Conservation (phyloP, 2,888 invertebrate genomes). For the Bombyx huttoni region DNA sequence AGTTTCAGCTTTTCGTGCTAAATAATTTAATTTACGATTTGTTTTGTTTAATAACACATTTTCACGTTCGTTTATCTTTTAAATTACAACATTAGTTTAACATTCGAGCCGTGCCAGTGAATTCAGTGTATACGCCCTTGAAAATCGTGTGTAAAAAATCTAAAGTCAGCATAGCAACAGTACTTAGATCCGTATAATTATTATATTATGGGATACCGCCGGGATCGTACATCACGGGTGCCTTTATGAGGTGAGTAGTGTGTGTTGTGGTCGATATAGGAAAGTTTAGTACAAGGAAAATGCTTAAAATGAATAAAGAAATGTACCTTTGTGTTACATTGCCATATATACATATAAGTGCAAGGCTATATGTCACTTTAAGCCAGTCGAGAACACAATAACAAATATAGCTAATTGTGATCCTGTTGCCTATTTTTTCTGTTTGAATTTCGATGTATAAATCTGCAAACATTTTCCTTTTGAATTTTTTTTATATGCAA, state of each 20-base stretch:
- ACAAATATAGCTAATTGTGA: too few species aligned
- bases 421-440: too few species aligned
- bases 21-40: constrained; percentile 22
- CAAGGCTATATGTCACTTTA: neutral
- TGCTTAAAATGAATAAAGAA: neutral
- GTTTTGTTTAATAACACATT: constrained; percentile 17
- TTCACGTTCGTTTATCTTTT: constrained; percentile 15
- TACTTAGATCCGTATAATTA: constrained; percentile 40
- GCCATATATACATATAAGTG: neutral
- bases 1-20: constrained; percentile 32
- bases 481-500: too few species aligned
- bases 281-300: neutral
- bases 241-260: constrained; percentile 46
- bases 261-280: constrained; percentile 3
- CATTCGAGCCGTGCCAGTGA: constrained; percentile 22
- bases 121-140: constrained; percentile 56
- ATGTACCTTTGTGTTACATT: constrained; percentile 4
- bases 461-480: too few species aligned
- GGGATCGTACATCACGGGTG: constrained; percentile 30
- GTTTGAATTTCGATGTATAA: too few species aligned
- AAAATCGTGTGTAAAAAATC: constrained; percentile 55
- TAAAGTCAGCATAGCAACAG: constrained; percentile 69
- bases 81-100: constrained; percentile 12
- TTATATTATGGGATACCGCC: constrained; percentile 35
- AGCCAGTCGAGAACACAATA: neutral